Base-by-base conservation (phyloP, 1,140 invertebrate genomes). In the Hypsibius dujardini region DNA sequence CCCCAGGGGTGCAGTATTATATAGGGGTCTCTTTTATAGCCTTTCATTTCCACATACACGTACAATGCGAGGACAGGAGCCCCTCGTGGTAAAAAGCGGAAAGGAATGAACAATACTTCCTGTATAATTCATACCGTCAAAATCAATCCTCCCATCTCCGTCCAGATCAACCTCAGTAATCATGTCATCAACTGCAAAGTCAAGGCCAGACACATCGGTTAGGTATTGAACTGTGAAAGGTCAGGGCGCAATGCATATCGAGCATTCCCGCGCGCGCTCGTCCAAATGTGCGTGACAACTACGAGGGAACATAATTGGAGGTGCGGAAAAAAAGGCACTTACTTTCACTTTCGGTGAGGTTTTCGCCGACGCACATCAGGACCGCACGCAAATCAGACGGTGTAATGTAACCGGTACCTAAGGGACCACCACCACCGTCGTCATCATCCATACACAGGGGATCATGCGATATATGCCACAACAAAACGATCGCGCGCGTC, bases 121-220 rank as follows among this genome's bases (percentile, higher is more conserved):
- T 28, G 28, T 28, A 28, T 28, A 28, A 28, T 28, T 28, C 28
- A 28, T 82, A 88, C 88, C 88, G 75, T 90, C 87, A 80, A 91
- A 92, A 80, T 92, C 88, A 74, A 92, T 90, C 74, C 88, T 83
- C 2, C 89, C 89, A 78, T 91, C 89, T 1, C 89, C 89, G 77
- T 92, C 88, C 14, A 90, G 88, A 78, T 92, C 89, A 2, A 91
- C 89, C 82, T 91, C 89, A 78, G 90, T 89, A 75, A 91, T 92
- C 89, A 92, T 92, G 76, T 90, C 89, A 79, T 92, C 89, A 78
- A 92, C 89, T 90, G 81, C 59, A 87, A 84, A 75, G 73, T 28
- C 28, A 28, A 76, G 75, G 72, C 74, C 74, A 28, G 28, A 28
- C 28, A 28, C 28, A 28, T 45, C 3, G 71, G 69, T 46, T 15